Base-by-base conservation (phyloP, 1,140 invertebrate genomes). In the Macrotrachela quadricornifera region DNA sequence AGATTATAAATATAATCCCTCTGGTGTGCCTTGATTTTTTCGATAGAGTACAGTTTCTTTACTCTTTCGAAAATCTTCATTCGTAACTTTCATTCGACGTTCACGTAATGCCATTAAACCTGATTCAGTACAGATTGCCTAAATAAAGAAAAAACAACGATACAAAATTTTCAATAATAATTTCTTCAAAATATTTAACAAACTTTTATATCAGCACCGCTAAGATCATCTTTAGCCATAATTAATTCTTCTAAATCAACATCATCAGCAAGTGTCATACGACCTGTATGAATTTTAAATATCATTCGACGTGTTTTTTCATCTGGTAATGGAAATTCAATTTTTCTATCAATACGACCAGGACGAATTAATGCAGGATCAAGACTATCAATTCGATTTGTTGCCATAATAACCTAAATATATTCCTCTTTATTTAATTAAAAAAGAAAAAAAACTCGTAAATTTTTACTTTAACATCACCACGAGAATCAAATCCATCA, bases 111-210 rank as follows among this genome's bases (percentile, higher is more conserved):
- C 94, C 80, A 99, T 85, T 15, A 99, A 71, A 57, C 94, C 94
- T 54, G 90, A 92, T 75, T 99, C 94, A 10, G 94, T 99, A 71
- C 94, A 97, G 64, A 99, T 96, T n/a, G 94, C 92, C 83, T 86
- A 61, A 8, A 71, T 64, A 69, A 65, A 56, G 10, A 57, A 4
- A 42, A 42, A 42, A 3, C 3, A 14, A 14, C 4, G 15, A 4
- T 14, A 40, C 14, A 40, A 40, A 40, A 40, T 45, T 12, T 15
- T 6, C 11, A 52, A 36, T 30, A 17, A 43, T 41, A 44, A 15
- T 48, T 21, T 37, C 12, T 15, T 13, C 14, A 15, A 41, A 17
- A 37, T 49, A 44, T 30, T 30, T 4, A 38, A 50, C 51, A 18
- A 62, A 78, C 76, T 68, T 80, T 81, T 49, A 81, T 80, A 66